Evolutionary conservation across 2,113 vertebrate genomes (phyloP).

Genomic region (Bungarus multicinctus): DNA sequence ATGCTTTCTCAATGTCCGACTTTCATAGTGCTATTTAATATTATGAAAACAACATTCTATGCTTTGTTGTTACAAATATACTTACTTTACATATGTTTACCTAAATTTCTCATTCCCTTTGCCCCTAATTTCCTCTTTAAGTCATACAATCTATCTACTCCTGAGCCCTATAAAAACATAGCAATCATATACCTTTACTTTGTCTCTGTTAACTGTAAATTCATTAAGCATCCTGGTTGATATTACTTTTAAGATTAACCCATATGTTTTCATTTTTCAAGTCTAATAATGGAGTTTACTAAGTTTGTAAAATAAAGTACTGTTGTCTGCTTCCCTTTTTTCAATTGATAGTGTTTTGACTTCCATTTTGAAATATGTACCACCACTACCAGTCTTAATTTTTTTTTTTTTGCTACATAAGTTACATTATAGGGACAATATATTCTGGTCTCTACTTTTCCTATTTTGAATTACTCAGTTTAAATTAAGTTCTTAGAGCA

Average conservation of each 20-base stretch:
- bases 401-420: not conserved
- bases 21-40: not conserved
- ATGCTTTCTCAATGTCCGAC: not conserved
- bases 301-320: not conserved
- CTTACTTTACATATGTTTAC: not conserved
- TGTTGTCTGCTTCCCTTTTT: not conserved
- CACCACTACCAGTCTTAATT: not conserved
- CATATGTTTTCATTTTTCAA: not conserved
- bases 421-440: not conserved
- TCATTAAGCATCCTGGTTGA: not conserved
- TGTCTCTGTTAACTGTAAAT: not conserved
- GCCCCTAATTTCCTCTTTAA: not conserved
- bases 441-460: not conserved
- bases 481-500: not conserved
- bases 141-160: not conserved
- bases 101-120: not conserved
- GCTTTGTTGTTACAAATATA: not conserved
- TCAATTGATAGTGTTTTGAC: not conserved
- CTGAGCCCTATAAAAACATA: not conserved
- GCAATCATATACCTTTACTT: not conserved
- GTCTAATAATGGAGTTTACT: not conserved
- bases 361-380: not conserved
- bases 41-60: not conserved
- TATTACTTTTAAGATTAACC: not conserved
- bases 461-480: not conserved